These are phyloP conservation scores for Menidia menidia DNA, from an alignment of 2,797 vertebrate species.

Conservation along the genomic window DNA sequence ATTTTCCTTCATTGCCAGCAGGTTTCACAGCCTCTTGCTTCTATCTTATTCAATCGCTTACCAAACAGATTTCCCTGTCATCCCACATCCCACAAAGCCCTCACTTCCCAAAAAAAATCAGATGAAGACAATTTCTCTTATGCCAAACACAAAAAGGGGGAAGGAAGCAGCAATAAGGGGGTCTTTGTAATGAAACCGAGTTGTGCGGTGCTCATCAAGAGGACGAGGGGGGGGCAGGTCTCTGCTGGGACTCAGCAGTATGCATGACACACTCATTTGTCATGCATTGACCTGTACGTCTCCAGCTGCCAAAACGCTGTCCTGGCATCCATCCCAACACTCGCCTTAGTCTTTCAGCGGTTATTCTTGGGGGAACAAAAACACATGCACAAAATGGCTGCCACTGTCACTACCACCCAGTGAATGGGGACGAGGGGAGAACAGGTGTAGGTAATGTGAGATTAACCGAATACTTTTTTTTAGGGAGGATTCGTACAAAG, in stretches of 20 bases:
- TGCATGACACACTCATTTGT: slow-evolving; percentile 75
- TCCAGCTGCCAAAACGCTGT: slow-evolving; percentile 65
- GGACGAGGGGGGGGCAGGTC: slow-evolving; percentile 56
- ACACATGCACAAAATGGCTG: slow-evolving; percentile 74
- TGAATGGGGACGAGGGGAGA: slow-evolving; percentile 16
- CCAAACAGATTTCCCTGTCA: slow-evolving; percentile 19
- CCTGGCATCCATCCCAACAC: slow-evolving; percentile 65
- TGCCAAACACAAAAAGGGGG: slow-evolving; percentile 16
- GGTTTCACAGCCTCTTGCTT: slow-evolving; percentile 20
- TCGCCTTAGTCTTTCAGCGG: slow-evolving; percentile 57
- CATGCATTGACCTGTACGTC: slow-evolving; percentile 60
- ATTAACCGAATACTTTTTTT: too few species aligned
- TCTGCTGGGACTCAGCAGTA: slow-evolving; percentile 47
- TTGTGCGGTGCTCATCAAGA: slow-evolving; percentile 62
- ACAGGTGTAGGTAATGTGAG: neutral
- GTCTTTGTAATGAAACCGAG: slow-evolving; percentile 73
- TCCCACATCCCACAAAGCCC: slow-evolving; percentile 14
- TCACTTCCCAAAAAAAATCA: slow-evolving; percentile 16
- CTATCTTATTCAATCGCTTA: slow-evolving; percentile 25
- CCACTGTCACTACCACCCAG: slow-evolving; percentile 33
- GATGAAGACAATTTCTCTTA: slow-evolving; percentile 35
- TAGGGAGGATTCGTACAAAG: too few species aligned
- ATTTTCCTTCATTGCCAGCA: slow-evolving; percentile 18
- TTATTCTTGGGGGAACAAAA: slow-evolving; percentile 32
- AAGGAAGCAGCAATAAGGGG: slow-evolving; percentile 22